phyloP scores from a whole-genome alignment of 2,113 vertebrate species.

The Daboia siamensis region DNA sequence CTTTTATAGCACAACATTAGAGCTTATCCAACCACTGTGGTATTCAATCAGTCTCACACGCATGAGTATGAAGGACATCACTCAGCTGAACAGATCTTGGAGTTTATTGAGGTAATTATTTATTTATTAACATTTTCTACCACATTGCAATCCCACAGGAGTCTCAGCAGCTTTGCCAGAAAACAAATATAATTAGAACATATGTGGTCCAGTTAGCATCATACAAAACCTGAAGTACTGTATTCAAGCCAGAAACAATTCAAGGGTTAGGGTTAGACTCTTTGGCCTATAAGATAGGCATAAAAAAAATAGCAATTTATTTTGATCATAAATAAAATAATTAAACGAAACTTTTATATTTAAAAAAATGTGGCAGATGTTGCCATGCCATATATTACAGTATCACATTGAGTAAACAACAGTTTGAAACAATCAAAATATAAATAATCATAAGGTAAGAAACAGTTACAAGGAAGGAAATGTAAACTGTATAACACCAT shows the following conservation, averaged over 20 bases:
- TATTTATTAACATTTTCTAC: neutral
- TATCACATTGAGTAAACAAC: neutral
- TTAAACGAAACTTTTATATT: neutral
- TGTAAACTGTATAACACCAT: neutral
- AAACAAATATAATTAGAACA: neutral
- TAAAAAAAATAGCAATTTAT: neutral
- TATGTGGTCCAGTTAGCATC: neutral
- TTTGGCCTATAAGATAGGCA: neutral
- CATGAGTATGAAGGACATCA: slow-evolving; percentile 95
- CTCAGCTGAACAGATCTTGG: slow-evolving; percentile 90
- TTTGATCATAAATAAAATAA: neutral
- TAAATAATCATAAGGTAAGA: neutral
- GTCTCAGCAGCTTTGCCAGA: neutral
- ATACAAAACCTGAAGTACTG: neutral
- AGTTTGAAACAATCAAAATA: neutral
- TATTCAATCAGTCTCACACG: slow-evolving; percentile 90
- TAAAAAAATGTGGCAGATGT: neutral
- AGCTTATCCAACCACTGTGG: slow-evolving; percentile 94
- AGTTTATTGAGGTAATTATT: slow-evolving; percentile 88
- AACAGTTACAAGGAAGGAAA: neutral
- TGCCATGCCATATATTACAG: neutral
- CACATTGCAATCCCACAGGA: neutral
- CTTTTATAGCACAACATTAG: slow-evolving; percentile 87
- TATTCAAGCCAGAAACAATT: neutral
- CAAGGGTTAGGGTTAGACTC: neutral